Evolutionary conservation across 2,797 vertebrate genomes (phyloP).

Genomic region (Mycteria americana): DNA sequence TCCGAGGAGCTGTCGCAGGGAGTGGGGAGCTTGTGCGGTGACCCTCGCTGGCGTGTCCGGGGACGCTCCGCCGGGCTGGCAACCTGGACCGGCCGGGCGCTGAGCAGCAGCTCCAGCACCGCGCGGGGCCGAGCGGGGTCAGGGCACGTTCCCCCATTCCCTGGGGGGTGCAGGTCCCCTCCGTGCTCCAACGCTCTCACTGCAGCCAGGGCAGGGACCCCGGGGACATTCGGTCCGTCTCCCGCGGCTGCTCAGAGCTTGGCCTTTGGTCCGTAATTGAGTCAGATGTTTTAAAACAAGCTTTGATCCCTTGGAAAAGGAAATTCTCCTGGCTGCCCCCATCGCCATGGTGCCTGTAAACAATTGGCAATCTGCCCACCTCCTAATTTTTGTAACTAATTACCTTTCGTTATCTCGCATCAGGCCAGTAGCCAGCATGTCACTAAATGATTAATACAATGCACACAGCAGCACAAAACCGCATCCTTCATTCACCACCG

Average conservation of each 20-base stretch:
- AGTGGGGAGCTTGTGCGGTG: not conserved
- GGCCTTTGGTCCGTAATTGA: not conserved
- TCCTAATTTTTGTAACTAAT: conserved; percentile 58
- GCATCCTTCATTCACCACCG: not conserved
- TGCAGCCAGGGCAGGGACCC: not conserved
- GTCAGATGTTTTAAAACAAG: not conserved
- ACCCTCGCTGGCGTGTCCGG: not conserved
- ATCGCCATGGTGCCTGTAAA: not conserved
- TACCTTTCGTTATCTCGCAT: conserved; percentile 43
- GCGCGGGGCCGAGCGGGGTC: accelerated
- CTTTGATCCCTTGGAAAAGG: not conserved
- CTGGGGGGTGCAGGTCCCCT: not conserved
- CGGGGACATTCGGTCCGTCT: accelerated
- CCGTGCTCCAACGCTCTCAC: accelerated
- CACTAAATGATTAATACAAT: conserved; percentile 34
- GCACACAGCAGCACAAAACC: not conserved
- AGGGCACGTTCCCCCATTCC: accelerated
- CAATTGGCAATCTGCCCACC: conserved; percentile 38
- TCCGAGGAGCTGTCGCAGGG: not conserved
- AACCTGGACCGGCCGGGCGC: accelerated
- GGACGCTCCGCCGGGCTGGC: not conserved
- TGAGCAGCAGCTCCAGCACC: not conserved
- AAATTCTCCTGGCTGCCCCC: not conserved
- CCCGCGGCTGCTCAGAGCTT: not conserved
- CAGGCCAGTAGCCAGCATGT: conserved; percentile 39